phyloP scores from a whole-genome alignment of 1,140 invertebrate genomes.

The Campoletis sonorensis region DNA sequence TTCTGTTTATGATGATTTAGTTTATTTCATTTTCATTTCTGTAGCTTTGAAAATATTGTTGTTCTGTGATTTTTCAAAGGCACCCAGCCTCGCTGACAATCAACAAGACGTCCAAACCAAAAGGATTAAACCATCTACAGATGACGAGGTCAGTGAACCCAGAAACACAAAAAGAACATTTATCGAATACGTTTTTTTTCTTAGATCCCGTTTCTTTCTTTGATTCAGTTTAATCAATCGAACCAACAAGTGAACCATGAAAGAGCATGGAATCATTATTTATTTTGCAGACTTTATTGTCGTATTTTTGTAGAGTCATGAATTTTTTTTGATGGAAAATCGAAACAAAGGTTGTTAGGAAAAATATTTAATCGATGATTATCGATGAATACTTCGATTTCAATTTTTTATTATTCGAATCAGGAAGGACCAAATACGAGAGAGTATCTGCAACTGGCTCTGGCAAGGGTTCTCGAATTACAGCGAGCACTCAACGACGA shows the following conservation, averaged over 20 bases:
- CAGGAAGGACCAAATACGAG: constrained; percentile 62
- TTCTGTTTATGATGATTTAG: constrained; percentile 19
- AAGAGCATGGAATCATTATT: no score
- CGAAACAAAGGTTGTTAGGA: neutral
- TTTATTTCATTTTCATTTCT: constrained; percentile 25
- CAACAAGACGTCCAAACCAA: constrained; percentile 47
- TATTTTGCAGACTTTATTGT: no score
- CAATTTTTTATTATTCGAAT: constrained; percentile 28
- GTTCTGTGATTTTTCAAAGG: constrained; percentile 49
- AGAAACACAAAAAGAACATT: neutral
- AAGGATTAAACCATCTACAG: constrained; percentile 49
- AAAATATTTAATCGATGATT: no score
- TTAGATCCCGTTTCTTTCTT: no score
- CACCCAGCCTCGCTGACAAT: constrained; percentile 55
- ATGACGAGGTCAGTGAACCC: neutral
- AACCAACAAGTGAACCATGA: no score
- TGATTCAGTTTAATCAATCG: no score
- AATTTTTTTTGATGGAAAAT: neutral
- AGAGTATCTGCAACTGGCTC: constrained; percentile 69
- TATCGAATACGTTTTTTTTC: no score
- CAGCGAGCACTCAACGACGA: constrained; percentile 69
- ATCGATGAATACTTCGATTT: neutral
- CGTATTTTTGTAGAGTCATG: no score
- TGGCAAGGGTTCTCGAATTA: constrained; percentile 67
- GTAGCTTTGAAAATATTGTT: constrained; percentile 7